Conservation (phyloP, 2,797 vertebrate species). For the Pseudotriccus pelzelni region DNA sequence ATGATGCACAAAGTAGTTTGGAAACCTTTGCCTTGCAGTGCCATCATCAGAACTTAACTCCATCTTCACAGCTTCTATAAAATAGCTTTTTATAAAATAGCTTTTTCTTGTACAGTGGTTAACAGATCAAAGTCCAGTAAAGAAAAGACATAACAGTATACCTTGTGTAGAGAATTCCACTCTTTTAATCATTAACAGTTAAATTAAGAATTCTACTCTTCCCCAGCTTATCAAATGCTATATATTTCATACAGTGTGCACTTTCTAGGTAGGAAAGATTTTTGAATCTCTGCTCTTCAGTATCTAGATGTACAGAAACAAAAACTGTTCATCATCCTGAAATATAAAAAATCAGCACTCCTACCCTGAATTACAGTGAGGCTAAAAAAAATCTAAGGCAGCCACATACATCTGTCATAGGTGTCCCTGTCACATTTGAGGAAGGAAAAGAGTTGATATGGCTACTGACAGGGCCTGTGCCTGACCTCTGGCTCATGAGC, state of each 20-base stretch:
- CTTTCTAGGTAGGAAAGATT: neutral
- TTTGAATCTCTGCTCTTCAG: neutral
- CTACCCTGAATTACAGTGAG: neutral
- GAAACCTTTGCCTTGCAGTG: slow-evolving; percentile 4
- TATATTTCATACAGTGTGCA: neutral
- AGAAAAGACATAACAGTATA: neutral
- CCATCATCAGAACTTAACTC: neutral
- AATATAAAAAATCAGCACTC: neutral
- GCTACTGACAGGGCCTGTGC: neutral
- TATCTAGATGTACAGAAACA: neutral
- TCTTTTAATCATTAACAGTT: neutral
- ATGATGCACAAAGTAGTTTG: neutral
- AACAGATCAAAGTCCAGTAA: neutral
- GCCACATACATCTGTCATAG: neutral
- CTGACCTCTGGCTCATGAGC: neutral
- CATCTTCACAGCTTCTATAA: neutral
- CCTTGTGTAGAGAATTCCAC: neutral
- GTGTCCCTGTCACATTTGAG: neutral
- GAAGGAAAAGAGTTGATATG: neutral
- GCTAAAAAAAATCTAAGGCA: neutral
- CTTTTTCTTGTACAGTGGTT: neutral
- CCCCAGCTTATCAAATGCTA: neutral
- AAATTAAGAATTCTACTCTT: neutral
- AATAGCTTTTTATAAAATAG: neutral
- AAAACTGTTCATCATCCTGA: neutral